Evolutionary conservation across 2,888 invertebrate genomes (phyloP), one percentile per base, ranked within the genome.

Genomic region (Chydorus sphaericus): DNA sequence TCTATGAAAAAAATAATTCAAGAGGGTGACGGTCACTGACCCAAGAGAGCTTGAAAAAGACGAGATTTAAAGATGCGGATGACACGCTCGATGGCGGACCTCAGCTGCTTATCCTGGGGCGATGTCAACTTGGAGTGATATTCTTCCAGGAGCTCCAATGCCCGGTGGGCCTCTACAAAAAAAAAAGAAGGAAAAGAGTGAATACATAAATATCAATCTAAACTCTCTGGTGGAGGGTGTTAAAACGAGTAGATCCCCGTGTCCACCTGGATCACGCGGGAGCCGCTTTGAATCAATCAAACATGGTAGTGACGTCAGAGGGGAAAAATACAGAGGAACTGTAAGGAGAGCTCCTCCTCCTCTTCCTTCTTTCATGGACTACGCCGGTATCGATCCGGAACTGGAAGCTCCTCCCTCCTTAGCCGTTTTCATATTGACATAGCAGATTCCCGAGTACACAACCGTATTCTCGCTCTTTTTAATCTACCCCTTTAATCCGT

Each of bases 61-160:
- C 92, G 79, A 65, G 93, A 94, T 75, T 98, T 97, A 78, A 98
- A 97, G 73, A 96, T 93, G 67, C 91, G 80, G 72, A 98, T 96
- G 69, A 98, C 93, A 65, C 94, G 81, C 74, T 98, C 97, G 70
- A 98, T 94, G 63, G 94, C 94, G 65, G 87, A 81, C 64, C 93
- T 82, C 64, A 98, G 80, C 69, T 94, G 93, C 68, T 90, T 84
- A 73, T 98, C 96, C 70, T 93, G 90, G 56, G 94, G 87, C 71
- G 86, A 85, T 63, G 83, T 85, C 67, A 98, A 77, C 72, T 92
- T 90, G 64, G 87, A 83, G 75, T 96, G 94, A 73, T 96, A 98
- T 72, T 97, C 97, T 77, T 97, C 97, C 68, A 98, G 80, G 68
- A 96, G 79, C 78, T 97, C 97, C 69, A 98, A 78, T 62, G 97